Evolutionary conservation across 2,113 vertebrate genomes (phyloP).

Genomic region (Piprites chloris): DNA sequence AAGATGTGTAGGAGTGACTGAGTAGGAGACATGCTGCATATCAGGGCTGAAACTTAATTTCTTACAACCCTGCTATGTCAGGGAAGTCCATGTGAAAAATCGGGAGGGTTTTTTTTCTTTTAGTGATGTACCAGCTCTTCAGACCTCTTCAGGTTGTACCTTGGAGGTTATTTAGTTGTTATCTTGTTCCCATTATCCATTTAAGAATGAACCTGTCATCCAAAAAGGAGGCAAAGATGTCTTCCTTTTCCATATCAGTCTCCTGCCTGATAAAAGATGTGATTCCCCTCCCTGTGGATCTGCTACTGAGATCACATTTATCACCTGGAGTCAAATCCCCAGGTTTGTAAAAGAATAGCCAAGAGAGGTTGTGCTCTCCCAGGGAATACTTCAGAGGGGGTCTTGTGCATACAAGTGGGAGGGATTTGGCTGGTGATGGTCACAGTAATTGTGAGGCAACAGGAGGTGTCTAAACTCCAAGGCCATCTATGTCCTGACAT

Average conservation of each 20-base stretch:
- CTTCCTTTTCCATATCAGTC: not conserved
- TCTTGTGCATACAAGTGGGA: not conserved
- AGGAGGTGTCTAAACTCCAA: conserved; percentile 30
- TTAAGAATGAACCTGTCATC: not conserved
- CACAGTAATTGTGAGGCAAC: not conserved
- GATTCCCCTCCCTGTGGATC: not conserved
- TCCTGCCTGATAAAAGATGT: not conserved
- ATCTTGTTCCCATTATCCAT: not conserved
- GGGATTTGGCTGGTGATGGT: not conserved
- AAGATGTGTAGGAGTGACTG: not conserved
- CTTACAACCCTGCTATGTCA: not conserved
- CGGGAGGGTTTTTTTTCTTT: not conserved
- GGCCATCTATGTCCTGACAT: not conserved
- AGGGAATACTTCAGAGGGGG: not conserved
- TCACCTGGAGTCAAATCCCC: not conserved
- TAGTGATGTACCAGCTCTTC: not conserved
- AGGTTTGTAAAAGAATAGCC: not conserved
- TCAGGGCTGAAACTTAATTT: not conserved
- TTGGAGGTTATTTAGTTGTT: not conserved
- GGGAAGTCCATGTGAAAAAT: not conserved
- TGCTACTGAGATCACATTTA: not conserved
- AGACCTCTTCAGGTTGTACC: not conserved
- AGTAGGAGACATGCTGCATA: not conserved
- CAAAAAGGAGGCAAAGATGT: not conserved
- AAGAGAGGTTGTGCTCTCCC: not conserved